Base-by-base conservation (phyloP, 1,140 invertebrate species). In the Heliconius eleuchia region DNA sequence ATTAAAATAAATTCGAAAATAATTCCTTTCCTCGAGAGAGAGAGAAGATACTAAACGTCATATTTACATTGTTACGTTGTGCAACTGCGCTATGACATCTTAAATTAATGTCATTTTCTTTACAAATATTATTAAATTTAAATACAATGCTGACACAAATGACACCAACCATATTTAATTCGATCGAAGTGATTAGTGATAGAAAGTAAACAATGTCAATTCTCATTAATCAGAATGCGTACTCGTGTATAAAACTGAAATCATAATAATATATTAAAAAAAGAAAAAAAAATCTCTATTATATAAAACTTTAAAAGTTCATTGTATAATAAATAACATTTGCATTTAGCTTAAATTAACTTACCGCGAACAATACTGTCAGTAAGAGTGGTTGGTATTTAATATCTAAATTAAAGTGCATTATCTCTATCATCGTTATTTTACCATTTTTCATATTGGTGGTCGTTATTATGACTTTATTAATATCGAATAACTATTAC, bases 291-390 rank as follows among this genome's bases (percentile, higher is more conserved):
- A 30, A n/a, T n/a, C n/a, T n/a, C n/a, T n/a, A n/a, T n/a, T n/a
- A n/a, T n/a, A n/a, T n/a, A 27, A 66, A 30, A 66, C 4, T 66
- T 30, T 66, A 66, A 66, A 30, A 27, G n/a, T 30, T 27, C 23
- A 66, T 66, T 30, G 11, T 30, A 30, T 60, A 60, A 27, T 23
- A 23, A n/a, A 42, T 52, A 52, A 52, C 60, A n/a, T 66, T 66
- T 66, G 60, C 27, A 66, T 66, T 27, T 66, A 60, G 55, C 55
- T 60, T 9, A 60, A 60, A 66, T 66, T 66, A 66, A 30, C 23
- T 27, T 23, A 66, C 11, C 23, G 60, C 27, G 11, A 66, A 66
- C 60, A 66, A 27, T 66, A 30, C 27, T 30, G 23, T 30, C 60
- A 66, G 9, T 30, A 6, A 66, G 60, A 66, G 27, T 11, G 57